Percentiles rank a stretch among this genome's conserved stretches.
phyloP scores from a whole-genome alignment of 1,140 invertebrate species.

The Rhagoletis pomonella region DNA sequence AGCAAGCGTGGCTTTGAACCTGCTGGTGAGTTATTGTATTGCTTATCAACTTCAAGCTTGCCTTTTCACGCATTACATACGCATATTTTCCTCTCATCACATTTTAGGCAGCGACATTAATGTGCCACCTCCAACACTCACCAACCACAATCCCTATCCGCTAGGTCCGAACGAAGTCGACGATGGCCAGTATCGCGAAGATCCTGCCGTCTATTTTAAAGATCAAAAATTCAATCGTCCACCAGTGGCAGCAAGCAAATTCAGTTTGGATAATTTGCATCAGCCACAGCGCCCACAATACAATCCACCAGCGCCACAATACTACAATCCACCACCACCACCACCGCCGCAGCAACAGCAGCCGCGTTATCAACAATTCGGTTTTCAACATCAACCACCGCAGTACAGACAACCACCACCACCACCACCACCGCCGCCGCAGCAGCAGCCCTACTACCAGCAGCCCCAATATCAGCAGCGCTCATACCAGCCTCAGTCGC shows the following conservation, averaged over 20 bases:
- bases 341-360: slow-evolving; percentile 65
- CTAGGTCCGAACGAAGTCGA: slow-evolving; percentile 82
- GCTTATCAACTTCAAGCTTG: too few species aligned
- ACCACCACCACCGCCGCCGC: slow-evolving; percentile 62
- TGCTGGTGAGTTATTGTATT: slow-evolving; percentile 77
- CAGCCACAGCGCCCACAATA: slow-evolving; percentile 66
- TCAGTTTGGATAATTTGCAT: slow-evolving; percentile 65
- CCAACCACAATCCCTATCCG: slow-evolving; percentile 75
- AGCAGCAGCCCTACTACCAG: slow-evolving; percentile 46
- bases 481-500: slow-evolving; percentile 54
- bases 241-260: slow-evolving; percentile 70
- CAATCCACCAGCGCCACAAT: slow-evolving; percentile 67
- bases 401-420: slow-evolving; percentile 68
- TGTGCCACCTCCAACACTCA: slow-evolving; percentile 83
- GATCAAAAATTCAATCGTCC: slow-evolving; percentile 81
- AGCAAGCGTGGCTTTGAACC: slow-evolving; percentile 91
- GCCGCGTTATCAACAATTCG: slow-evolving; percentile 26
- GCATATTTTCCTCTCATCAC: neutral
- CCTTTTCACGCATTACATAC: neutral
- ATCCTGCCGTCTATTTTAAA: slow-evolving; percentile 85
- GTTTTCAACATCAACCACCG: slow-evolving; percentile 60
- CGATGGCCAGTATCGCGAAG: slow-evolving; percentile 88
- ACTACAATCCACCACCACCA: slow-evolving; percentile 72
- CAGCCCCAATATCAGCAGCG: slow-evolving; percentile 38
- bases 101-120: slow-evolving; percentile 83